Conservation (phyloP, 2,888 invertebrate species). For the Epistrophe grossulariae region DNA sequence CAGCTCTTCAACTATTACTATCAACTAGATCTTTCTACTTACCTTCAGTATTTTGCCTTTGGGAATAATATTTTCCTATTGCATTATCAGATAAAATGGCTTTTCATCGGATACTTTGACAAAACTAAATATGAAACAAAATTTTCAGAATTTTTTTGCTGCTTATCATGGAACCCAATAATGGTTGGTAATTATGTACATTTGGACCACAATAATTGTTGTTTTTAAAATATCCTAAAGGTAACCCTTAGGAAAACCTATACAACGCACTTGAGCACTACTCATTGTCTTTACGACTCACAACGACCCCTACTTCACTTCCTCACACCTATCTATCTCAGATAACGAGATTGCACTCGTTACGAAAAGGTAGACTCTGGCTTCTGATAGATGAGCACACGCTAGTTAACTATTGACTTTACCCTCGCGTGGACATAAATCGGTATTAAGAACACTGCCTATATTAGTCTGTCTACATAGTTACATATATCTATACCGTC, state of each 20-base stretch:
- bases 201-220: not conserved
- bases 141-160: not conserved
- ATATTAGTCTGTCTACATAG: not conserved
- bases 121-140: not conserved
- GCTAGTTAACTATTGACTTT: conserved; percentile 69
- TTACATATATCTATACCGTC: not conserved
- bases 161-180: conserved; percentile 11
- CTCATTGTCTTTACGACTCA: conserved; percentile 67
- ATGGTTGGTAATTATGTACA: not conserved
- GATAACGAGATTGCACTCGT: conserved; percentile 74
- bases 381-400: conserved; percentile 60
- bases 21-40: too few species aligned
- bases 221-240: not conserved
- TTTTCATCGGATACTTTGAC: not conserved
- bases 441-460: conserved; percentile 10
- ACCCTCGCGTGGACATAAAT: conserved; percentile 64
- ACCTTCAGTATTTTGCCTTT: too few species aligned
- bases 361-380: conserved; percentile 57
- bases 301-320: conserved; percentile 21
- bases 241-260: conserved; percentile 28
- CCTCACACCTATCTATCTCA: conserved; percentile 60
- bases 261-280: conserved; percentile 51
- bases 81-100: too few species aligned
- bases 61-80: too few species aligned
- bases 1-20: too few species aligned